These are phyloP conservation scores for Carterocephalus palaemon DNA, from an alignment of 2,888 invertebrate genomes.

Conservation along the genomic window DNA sequence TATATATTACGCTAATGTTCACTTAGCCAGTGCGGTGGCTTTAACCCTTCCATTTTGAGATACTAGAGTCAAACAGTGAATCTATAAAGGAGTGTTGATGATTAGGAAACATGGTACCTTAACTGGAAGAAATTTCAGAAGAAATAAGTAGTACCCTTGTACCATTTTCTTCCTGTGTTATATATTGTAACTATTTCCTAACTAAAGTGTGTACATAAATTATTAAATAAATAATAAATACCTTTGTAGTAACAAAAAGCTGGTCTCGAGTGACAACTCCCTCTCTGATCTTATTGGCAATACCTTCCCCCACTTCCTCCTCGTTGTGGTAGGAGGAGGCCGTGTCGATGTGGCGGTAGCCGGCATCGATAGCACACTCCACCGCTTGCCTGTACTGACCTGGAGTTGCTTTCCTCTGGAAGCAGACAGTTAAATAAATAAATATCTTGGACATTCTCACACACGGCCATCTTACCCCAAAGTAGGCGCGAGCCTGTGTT, in stretches of 20 bases:
- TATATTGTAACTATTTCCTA: no score
- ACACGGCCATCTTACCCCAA: no score
- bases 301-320: slow-evolving; percentile 68
- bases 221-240: slow-evolving; percentile 31
- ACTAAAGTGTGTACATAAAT: no score
- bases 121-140: slow-evolving; percentile 6
- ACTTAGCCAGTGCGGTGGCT: not conserved
- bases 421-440: not conserved
- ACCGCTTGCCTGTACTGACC: slow-evolving; percentile 63
- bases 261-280: slow-evolving; percentile 70
- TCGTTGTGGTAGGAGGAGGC: slow-evolving; percentile 73
- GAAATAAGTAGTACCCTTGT: no score
- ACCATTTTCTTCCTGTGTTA: no score
- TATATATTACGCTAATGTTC: no score
- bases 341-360: slow-evolving; percentile 78
- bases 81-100: not conserved
- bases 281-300: slow-evolving; percentile 66
- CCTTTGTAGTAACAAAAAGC: slow-evolving; percentile 78
- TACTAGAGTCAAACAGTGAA: not conserved
- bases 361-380: slow-evolving; percentile 68
- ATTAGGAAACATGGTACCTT: no score
- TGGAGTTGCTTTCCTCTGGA: slow-evolving; percentile 54
- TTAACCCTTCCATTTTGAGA: not conserved
- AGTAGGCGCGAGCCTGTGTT: no score
- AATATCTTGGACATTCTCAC: no score